phyloP scores from a whole-genome alignment of 2,797 vertebrate species.

The Nyctalus aviator region DNA sequence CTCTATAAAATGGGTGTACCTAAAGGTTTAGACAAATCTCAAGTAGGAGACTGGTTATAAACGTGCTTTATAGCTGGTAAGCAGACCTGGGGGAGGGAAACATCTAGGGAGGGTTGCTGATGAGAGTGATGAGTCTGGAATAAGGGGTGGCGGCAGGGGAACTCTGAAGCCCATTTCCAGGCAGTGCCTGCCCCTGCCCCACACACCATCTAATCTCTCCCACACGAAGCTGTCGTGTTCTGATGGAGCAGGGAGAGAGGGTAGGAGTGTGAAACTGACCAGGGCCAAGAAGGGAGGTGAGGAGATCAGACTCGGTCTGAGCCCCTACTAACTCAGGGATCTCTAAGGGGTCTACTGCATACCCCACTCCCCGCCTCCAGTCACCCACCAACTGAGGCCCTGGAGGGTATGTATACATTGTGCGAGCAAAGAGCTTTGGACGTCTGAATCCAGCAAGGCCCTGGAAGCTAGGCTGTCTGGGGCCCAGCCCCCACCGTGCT shows the following conservation, averaged over 20 bases:
- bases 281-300: slow-evolving; percentile 32
- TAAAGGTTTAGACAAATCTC: slow-evolving; percentile 32
- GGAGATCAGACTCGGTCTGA: background rate
- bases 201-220: background rate
- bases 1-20: slow-evolving; percentile 62
- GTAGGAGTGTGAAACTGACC: background rate
- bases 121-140: background rate
- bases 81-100: background rate
- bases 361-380: background rate
- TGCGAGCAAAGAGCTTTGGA: slow-evolving; percentile 51
- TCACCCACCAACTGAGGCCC: background rate
- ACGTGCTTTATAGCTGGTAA: slow-evolving; percentile 41
- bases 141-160: background rate
- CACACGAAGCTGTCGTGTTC: background rate
- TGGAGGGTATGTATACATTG: background rate
- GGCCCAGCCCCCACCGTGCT: slow-evolving; percentile 67
- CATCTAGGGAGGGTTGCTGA: background rate
- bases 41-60: background rate
- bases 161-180: slow-evolving; percentile 11
- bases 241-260: background rate
- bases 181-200: background rate
- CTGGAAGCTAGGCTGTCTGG: slow-evolving; percentile 62
- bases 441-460: slow-evolving; percentile 2
- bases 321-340: background rate
- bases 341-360: background rate